Conservation (phyloP, 2,888 invertebrate species). For the Hemistola chrysoprasaria region DNA sequence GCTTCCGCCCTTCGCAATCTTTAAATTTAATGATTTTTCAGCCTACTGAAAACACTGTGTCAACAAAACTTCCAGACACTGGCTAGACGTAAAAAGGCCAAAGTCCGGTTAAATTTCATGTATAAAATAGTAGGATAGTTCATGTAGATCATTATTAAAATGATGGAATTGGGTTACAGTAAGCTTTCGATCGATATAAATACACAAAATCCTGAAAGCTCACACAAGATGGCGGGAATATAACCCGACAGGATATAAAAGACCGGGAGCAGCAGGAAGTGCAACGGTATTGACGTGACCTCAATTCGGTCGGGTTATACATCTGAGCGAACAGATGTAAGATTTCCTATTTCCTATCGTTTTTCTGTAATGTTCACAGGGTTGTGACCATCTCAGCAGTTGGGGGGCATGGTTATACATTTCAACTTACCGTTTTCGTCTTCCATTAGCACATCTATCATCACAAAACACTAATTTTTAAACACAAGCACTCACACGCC, state of each 20-base stretch:
- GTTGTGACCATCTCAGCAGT: constrained; percentile 36
- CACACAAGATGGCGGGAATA: constrained; percentile 78
- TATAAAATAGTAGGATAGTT: constrained; percentile 1
- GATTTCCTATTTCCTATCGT: constrained; percentile 61
- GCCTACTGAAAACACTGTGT: constrained; percentile 17
- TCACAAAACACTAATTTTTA: constrained; percentile 77
- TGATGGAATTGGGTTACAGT: constrained; percentile 61
- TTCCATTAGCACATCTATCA: constrained; percentile 66
- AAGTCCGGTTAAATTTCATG: background rate
- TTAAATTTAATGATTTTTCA: constrained; percentile 10
- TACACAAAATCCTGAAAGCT: constrained; percentile 75
- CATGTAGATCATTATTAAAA: constrained; percentile 12
- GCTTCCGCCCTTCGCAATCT: constrained; percentile 6
- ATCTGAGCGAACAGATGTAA: constrained; percentile 74
- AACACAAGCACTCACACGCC: constrained; percentile 81
- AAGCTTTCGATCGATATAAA: constrained; percentile 76
- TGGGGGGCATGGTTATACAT: constrained; percentile 39
- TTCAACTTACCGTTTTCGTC: constrained; percentile 67
- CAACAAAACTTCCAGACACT: constrained; percentile 21
- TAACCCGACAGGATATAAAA: constrained; percentile 53
- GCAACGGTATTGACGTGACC: constrained; percentile 51
- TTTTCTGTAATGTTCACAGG: constrained; percentile 55
- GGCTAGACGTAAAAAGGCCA: background rate
- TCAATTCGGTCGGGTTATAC: constrained; percentile 69
- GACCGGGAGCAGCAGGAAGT: constrained; percentile 49